phyloP scores from a whole-genome alignment of 2,113 vertebrate genomes.

The Mystacornis crossleyi region DNA sequence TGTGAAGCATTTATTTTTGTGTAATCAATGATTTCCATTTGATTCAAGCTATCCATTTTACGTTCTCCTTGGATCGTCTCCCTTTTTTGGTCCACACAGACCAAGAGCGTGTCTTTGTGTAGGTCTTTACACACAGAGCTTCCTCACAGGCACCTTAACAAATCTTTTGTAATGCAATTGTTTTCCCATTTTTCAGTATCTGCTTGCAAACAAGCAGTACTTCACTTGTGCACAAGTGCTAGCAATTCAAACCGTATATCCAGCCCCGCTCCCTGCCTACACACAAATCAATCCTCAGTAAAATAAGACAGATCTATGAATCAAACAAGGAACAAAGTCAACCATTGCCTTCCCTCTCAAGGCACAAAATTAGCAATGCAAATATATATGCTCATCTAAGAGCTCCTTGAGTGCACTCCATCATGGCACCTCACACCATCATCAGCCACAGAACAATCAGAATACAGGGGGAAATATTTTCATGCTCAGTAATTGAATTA shows the following conservation, averaged over 20 bases:
- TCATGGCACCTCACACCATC: conserved; percentile 22
- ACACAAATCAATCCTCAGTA: conserved; percentile 48
- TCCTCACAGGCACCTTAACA: neutral
- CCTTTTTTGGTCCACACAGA: conserved; percentile 7
- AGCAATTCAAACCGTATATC: neutral
- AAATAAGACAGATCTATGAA: conserved; percentile 58
- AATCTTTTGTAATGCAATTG: neutral
- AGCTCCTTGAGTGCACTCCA: conserved; percentile 46
- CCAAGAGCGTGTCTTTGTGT: neutral
- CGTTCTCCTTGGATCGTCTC: neutral
- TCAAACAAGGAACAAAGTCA: conserved; percentile 38
- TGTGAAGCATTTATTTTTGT: conserved; percentile 50
- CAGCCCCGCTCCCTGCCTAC: neutral
- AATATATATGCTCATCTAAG: conserved; percentile 41
- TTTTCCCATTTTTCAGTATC: neutral
- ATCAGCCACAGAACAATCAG: conserved; percentile 28
- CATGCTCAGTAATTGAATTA: conserved; percentile 43
- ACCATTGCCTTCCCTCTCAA: conserved; percentile 12
- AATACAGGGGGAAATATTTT: conserved; percentile 42
- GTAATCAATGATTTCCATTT: conserved; percentile 16
- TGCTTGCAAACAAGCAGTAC: conserved; percentile 18
- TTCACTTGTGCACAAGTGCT: neutral
- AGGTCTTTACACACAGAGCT: neutral
- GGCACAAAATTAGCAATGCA: conserved; percentile 49
- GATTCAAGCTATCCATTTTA: conserved; percentile 14